Percentiles rank a stretch among this genome's conserved stretches.
Conservation (phyloP, 2,113 vertebrate genomes). For the Hemichromis elongatus region DNA sequence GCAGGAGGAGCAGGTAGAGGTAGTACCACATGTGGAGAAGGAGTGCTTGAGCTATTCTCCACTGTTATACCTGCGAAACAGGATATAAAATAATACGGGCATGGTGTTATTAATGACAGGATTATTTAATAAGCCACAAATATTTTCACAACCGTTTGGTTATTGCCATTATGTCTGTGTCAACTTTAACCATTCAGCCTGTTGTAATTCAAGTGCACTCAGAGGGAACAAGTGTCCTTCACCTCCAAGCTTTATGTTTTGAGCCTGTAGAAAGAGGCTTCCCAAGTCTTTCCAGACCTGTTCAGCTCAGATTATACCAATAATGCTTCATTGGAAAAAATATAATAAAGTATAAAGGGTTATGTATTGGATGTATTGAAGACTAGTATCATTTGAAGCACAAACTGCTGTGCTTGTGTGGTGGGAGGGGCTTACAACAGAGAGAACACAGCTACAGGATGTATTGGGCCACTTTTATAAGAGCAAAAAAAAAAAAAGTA, state of each 20-base stretch:
- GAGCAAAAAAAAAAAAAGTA: background rate
- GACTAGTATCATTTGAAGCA: background rate
- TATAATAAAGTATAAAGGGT: background rate
- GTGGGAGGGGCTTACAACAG: background rate
- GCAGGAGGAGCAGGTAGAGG: background rate
- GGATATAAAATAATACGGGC: background rate
- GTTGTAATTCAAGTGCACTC: background rate
- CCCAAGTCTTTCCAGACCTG: background rate
- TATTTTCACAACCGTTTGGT: background rate
- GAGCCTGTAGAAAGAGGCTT: background rate
- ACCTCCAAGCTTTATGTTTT: background rate
- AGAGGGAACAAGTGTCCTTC: accelerated
- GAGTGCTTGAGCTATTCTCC: constrained; percentile 15
- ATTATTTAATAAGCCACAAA: background rate
- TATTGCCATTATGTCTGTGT: background rate
- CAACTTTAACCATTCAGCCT: background rate
- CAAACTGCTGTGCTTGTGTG: background rate
- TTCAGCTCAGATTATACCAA: background rate
- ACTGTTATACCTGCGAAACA: background rate
- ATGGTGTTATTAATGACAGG: background rate
- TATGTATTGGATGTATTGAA: background rate
- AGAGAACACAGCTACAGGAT: background rate
- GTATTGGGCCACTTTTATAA: background rate
- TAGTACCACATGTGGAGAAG: background rate
- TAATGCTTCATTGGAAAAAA: background rate